Evolutionary conservation across 2,797 vertebrate genomes (phyloP).

Genomic region (Lacerta viridis): DNA sequence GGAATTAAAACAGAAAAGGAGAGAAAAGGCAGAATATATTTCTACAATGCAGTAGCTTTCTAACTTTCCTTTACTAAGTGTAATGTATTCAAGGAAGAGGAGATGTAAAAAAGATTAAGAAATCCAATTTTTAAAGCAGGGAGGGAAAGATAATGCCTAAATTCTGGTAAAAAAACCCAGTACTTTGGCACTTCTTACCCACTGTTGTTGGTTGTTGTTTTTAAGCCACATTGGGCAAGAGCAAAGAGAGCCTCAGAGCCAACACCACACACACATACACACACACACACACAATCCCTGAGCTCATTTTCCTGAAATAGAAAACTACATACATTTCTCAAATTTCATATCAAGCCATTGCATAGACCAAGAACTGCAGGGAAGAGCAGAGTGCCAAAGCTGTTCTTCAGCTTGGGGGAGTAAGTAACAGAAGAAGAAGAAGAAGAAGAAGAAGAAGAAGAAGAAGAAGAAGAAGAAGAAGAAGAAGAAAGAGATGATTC

Average conservation of each 20-base stretch:
- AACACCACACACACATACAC: constrained; percentile 79
- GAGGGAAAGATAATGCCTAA: constrained; percentile 41
- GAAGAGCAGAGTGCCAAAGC: constrained; percentile 77
- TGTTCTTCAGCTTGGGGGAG: constrained; percentile 65
- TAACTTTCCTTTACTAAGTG: constrained; percentile 48
- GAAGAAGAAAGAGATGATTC: constrained; percentile 54
- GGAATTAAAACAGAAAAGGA: constrained; percentile 38
- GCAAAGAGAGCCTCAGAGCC: constrained; percentile 80
- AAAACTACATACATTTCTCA: constrained; percentile 87
- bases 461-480: constrained; percentile 31
- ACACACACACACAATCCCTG: constrained; percentile 82
- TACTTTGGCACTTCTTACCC: constrained; percentile 66
- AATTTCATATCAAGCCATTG: constrained; percentile 86
- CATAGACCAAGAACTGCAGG: constrained; percentile 77
- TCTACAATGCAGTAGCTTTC: constrained; percentile 43
- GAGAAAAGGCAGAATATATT: constrained; percentile 35
- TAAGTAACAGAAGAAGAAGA: constrained; percentile 54
- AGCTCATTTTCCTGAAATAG: constrained; percentile 88
- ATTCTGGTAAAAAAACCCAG: constrained; percentile 64
- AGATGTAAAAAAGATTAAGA: constrained; percentile 25
- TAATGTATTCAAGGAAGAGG: background rate
- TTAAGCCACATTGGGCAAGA: constrained; percentile 81
- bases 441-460: too few relatives aligned
- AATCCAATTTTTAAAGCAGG: constrained; percentile 39
- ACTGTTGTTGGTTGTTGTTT: constrained; percentile 52